A percentile compares a stretch with the other conserved stretches of the same genome.
phyloP scores from a whole-genome alignment of 2,888 invertebrate genomes.

The Vannuccia rotundouncinata region DNA sequence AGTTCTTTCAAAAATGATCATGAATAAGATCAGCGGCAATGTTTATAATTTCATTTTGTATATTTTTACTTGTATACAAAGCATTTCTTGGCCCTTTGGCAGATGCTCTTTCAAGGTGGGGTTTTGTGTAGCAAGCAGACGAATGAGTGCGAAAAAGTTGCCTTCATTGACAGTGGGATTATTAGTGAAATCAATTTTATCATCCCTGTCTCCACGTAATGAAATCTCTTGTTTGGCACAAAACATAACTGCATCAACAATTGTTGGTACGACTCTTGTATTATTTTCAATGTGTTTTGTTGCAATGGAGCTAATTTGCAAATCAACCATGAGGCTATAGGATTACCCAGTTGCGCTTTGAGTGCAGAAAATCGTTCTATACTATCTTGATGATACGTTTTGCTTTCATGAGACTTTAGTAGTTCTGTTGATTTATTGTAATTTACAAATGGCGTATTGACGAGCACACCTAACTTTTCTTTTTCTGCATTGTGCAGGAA shows the following conservation, averaged over 20 bases:
- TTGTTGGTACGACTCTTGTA: constrained; percentile 24
- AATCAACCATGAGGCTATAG: constrained; percentile 7
- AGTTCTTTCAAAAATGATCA: constrained; percentile 3
- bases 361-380: constrained; percentile 14
- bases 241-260: constrained; percentile 22
- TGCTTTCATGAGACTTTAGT: constrained; percentile 24
- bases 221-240: constrained; percentile 27
- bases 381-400: constrained; percentile 18
- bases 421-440: constrained; percentile 26
- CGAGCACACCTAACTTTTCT: constrained; percentile 25
- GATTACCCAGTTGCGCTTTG: constrained; percentile 30
- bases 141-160: constrained; percentile 22
- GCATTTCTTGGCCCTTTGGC: not conserved
- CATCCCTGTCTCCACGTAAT: constrained; percentile 11
- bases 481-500: constrained; percentile 27
- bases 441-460: constrained; percentile 28
- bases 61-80: not conserved
- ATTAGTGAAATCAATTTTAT: not conserved
- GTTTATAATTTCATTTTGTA: constrained; percentile 15
- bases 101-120: not conserved
- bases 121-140: not conserved
- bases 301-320: constrained; percentile 19
- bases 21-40: constrained; percentile 27
- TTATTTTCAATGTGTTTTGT: constrained; percentile 27
- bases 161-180: constrained; percentile 8